phyloP scores from a whole-genome alignment of 2,888 invertebrate species.

The Pachydiplax longipennis region DNA sequence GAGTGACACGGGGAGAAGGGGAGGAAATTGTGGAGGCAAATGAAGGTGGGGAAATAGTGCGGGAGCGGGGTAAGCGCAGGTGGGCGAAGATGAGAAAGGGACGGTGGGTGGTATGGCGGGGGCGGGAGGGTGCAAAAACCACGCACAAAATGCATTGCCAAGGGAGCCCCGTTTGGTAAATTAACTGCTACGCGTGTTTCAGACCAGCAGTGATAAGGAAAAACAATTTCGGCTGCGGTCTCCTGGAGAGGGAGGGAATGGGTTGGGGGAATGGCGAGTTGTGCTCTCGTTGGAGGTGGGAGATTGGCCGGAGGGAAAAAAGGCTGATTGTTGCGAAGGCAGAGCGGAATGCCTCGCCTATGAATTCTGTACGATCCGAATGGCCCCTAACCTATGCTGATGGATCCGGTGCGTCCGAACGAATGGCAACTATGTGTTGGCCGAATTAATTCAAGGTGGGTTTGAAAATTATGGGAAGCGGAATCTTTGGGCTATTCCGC shows the following conservation, averaged over 20 bases:
- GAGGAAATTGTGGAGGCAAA: neutral
- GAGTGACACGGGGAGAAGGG: neutral
- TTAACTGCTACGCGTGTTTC: constrained; percentile 39
- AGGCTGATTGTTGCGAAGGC: constrained; percentile 28
- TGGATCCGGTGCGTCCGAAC: neutral
- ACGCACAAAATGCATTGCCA: constrained; percentile 27
- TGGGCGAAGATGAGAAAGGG: neutral
- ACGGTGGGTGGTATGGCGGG: neutral
- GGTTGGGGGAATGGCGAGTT: neutral
- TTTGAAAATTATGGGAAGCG: neutral
- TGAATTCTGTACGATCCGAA: constrained; percentile 27
- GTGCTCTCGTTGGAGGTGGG: neutral
- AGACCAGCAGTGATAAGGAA: constrained; percentile 31
- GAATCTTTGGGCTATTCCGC: constrained; percentile 13
- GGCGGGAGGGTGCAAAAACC: constrained; percentile 11
- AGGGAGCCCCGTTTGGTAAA: constrained; percentile 14
- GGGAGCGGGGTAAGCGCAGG: too few relatives aligned
- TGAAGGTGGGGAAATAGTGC: neutral
- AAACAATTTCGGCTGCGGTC: constrained; percentile 20
- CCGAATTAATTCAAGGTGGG: neutral
- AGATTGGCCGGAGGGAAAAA: neutral
- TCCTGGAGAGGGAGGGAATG: neutral
- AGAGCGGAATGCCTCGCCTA: constrained; percentile 6
- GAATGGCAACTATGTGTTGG: neutral
- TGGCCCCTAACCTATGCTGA: neutral